phyloP scores from a whole-genome alignment of 2,113 vertebrate genomes.

The Camelus dromedarius region DNA sequence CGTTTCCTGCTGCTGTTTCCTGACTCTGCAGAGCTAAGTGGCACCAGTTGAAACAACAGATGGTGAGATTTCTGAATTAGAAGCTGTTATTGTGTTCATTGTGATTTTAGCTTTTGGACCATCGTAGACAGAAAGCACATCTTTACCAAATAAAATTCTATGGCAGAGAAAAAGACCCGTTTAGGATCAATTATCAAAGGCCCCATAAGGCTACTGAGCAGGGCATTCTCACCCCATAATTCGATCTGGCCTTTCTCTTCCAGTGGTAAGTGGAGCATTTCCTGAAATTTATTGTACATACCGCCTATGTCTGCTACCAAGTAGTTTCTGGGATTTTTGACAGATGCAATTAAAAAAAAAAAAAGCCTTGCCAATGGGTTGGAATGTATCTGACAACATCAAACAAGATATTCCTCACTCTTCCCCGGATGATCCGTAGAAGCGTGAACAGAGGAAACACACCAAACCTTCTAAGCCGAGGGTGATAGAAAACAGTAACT shows the following conservation, averaged over 20 bases:
- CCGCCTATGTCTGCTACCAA: background rate
- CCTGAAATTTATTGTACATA: background rate
- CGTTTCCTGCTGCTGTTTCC: background rate
- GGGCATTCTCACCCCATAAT: background rate
- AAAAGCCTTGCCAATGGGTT: background rate
- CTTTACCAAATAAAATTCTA: conserved; percentile 42
- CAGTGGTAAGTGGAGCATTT: background rate
- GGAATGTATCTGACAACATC: background rate
- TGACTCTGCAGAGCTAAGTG: background rate
- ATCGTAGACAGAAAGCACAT: conserved; percentile 49
- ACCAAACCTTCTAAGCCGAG: background rate
- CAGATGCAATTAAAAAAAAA: background rate
- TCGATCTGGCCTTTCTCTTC: background rate
- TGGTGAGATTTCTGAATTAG: background rate
- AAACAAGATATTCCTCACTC: background rate
- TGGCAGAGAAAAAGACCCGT: background rate
- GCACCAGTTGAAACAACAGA: background rate
- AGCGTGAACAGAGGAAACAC: background rate
- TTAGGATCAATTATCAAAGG: conserved; percentile 34
- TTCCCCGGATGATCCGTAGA: background rate
- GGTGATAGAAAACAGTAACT: background rate
- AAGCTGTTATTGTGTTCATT: background rate
- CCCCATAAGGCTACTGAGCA: background rate
- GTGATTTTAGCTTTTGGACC: conserved; percentile 17
- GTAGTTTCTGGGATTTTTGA: background rate